phyloP scores from a whole-genome alignment of 1,140 invertebrate species.

The Bombus waltoni region DNA sequence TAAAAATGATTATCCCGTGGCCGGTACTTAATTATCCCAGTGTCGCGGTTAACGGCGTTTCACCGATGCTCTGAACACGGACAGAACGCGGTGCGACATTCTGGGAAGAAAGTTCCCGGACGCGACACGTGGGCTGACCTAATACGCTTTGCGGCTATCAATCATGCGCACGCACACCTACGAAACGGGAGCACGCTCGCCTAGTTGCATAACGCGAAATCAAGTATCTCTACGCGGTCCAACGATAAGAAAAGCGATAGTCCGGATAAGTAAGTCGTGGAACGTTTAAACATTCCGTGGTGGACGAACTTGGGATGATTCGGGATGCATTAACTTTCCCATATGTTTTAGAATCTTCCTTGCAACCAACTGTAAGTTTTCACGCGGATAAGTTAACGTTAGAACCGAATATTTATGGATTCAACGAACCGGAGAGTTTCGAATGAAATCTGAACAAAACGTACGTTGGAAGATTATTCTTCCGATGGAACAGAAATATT shows the following conservation, averaged over 20 bases:
- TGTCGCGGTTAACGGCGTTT: slow-evolving; percentile 1
- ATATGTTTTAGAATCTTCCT: too few relatives aligned
- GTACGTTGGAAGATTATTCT: too few relatives aligned
- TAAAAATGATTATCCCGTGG: slow-evolving; percentile 18
- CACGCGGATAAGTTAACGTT: too few relatives aligned
- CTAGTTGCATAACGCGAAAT: slow-evolving; percentile 15
- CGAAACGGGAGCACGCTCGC: not conserved
- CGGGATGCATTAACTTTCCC: too few relatives aligned
- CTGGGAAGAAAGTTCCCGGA: slow-evolving; percentile 47
- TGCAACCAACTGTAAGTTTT: too few relatives aligned
- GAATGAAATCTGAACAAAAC: too few relatives aligned
- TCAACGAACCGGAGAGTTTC: too few relatives aligned
- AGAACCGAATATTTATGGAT: too few relatives aligned
- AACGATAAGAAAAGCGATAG: not conserved
- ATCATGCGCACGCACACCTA: slow-evolving; percentile 35
- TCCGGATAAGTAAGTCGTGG: too few relatives aligned
- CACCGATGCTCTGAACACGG: not conserved
- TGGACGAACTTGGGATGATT: too few relatives aligned
- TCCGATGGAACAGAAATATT: too few relatives aligned
- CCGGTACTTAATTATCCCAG: slow-evolving; percentile 18
- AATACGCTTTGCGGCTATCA: slow-evolving; percentile 40
- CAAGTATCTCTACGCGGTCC: not conserved
- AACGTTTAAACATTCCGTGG: too few relatives aligned
- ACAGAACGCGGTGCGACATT: not conserved
- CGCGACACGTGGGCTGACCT: slow-evolving; percentile 39